These are phyloP conservation scores for Salvelinus sp. DNA, from an alignment of 2,113 vertebrate genomes.

Conservation along the genomic window DNA sequence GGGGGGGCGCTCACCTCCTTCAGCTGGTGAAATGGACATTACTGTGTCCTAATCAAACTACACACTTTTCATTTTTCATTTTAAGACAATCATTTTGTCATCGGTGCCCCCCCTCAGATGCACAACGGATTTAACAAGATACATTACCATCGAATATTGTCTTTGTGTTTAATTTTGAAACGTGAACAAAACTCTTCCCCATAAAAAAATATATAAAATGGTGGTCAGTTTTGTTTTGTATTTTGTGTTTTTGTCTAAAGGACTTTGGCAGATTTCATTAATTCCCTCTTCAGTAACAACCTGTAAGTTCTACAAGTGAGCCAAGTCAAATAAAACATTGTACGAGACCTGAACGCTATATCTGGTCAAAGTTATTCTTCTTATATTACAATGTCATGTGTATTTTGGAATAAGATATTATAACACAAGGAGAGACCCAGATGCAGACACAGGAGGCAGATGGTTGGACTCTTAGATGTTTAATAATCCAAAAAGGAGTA, in stretches of 20 bases:
- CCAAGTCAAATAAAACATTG: constrained; percentile 48
- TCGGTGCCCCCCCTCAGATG: too few species aligned
- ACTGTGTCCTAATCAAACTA: neutral
- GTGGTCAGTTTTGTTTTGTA: constrained; percentile 13
- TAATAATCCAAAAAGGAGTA: too few species aligned
- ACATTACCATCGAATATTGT: neutral
- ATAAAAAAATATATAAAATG: neutral
- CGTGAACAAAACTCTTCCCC: neutral
- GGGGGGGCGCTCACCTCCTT: neutral
- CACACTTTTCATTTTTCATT: too few species aligned
- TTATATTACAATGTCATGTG: neutral
- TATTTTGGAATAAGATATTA: too few species aligned
- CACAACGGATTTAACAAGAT: neutral
- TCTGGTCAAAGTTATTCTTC: neutral
- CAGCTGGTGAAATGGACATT: neutral
- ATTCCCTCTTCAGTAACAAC: constrained; percentile 21
- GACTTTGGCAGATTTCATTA: neutral
- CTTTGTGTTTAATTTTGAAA: too few species aligned
- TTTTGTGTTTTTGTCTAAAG: neutral
- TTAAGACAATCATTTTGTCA: too few species aligned
- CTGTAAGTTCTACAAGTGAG: constrained; percentile 27
- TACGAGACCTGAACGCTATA: constrained; percentile 41
- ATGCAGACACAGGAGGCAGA: too few species aligned
- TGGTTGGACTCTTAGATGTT: too few species aligned
- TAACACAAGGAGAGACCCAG: too few species aligned